A percentile compares a stretch with the other conserved stretches of the same genome.
Conservation (phyloP, 1,140 invertebrate genomes). For the Sycophila sp. region DNA sequence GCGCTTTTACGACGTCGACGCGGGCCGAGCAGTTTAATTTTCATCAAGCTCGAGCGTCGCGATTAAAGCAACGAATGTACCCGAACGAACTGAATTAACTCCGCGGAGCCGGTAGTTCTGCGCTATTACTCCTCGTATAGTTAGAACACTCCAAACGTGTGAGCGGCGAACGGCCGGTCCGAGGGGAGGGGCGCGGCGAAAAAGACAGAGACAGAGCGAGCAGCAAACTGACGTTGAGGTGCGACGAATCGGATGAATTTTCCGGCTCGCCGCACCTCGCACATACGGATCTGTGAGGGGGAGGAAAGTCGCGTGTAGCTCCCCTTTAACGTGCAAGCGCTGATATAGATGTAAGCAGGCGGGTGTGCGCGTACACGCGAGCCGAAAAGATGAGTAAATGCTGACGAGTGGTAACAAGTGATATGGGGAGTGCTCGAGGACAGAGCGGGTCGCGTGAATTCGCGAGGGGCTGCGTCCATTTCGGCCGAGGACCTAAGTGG, state of each 20-base stretch:
- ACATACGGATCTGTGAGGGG: no score
- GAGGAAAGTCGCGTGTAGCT: no score
- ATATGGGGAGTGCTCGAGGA: conserved; percentile 5
- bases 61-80: conserved; percentile 42
- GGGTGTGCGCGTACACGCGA: no score
- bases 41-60: conserved; percentile 41
- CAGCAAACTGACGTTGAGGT: no score
- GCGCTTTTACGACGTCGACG: conserved; percentile 34
- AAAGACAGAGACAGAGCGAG: not conserved
- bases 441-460: conserved; percentile 31
- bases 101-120: conserved; percentile 38
- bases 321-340: no score
- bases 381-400: no score
- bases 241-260: no score
- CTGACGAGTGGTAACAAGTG: not conserved
- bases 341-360: no score
- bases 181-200: not conserved
- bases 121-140: conserved; percentile 37
- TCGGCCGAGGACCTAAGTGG: not conserved
- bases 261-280: no score
- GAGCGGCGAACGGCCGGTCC: no score
- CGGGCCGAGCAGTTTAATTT: conserved; percentile 39
- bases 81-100: conserved; percentile 47
- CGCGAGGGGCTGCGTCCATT: not conserved
- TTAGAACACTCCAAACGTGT: conserved; percentile 5